phyloP scores from a whole-genome alignment of 2,888 invertebrate genomes.

The Nephrotoma appendiculata region DNA sequence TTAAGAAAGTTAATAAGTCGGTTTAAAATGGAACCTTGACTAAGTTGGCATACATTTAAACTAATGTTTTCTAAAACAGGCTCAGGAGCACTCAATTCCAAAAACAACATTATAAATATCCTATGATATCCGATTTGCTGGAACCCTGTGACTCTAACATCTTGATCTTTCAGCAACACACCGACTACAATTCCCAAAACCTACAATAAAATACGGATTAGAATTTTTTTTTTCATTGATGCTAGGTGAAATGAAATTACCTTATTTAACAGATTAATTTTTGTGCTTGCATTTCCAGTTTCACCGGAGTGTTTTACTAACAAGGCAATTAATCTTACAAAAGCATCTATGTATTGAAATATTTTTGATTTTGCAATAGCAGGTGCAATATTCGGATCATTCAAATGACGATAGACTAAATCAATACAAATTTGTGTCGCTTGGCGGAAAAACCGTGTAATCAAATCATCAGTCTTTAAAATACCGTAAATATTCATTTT shows the following conservation, averaged over 20 bases:
- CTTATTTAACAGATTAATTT: constrained; percentile 93
- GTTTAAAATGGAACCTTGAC: not conserved
- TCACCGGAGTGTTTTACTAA: constrained; percentile 93
- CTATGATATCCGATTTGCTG: constrained; percentile 97
- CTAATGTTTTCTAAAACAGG: constrained; percentile 88
- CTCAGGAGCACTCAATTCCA: constrained; percentile 90
- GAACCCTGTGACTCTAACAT: constrained; percentile 76
- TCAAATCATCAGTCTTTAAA: constrained; percentile 91
- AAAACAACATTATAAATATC: constrained; percentile 89
- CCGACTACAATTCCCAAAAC: constrained; percentile 87
- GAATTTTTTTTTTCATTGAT: not conserved
- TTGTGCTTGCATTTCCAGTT: constrained; percentile 80
- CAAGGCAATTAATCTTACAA: constrained; percentile 82
- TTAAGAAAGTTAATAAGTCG: not conserved
- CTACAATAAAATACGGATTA: constrained; percentile 17
- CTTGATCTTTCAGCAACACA: constrained; percentile 91
- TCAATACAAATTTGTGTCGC: constrained; percentile 95
- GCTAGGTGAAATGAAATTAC: constrained; percentile 8
- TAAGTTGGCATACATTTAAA: constrained; percentile 32
- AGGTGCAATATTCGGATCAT: constrained; percentile 52
- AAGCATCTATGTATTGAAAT: constrained; percentile 90
- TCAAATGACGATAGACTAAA: constrained; percentile 72
- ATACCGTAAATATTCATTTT: constrained; percentile 96
- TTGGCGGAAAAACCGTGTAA: constrained; percentile 91
- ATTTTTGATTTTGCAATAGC: constrained; percentile 73